These are phyloP conservation scores for Notodonta dromedarius DNA, from an alignment of 2,888 invertebrate genomes.

Conservation along the genomic window DNA sequence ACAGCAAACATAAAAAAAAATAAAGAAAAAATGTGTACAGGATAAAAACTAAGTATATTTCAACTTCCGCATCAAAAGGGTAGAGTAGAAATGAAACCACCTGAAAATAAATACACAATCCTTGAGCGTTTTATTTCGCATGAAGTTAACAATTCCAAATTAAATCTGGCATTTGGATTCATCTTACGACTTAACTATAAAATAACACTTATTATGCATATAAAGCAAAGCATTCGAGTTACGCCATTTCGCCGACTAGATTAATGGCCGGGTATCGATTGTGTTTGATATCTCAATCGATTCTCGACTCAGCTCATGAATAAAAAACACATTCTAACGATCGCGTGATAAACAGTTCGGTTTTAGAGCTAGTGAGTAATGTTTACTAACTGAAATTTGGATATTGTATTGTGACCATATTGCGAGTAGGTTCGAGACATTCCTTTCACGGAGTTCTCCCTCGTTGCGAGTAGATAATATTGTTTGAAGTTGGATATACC, in stretches of 20 bases:
- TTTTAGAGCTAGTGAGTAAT: constrained; percentile 35
- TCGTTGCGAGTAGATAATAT: too few species aligned
- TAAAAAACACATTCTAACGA: constrained; percentile 65
- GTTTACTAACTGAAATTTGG: constrained; percentile 20
- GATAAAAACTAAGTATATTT: too few species aligned
- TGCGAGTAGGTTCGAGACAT: neutral
- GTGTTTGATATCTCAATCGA: constrained; percentile 67
- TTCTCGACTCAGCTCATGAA: constrained; percentile 59
- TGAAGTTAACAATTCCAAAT: too few species aligned
- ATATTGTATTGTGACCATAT: neutral
- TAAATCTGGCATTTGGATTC: neutral
- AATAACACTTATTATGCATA: constrained; percentile 17
- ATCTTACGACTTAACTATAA: constrained; percentile 13
- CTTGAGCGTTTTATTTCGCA: too few species aligned
- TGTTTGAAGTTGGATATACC: too few species aligned
- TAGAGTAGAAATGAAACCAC: too few species aligned
- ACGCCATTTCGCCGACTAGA: constrained; percentile 19
- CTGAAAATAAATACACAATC: too few species aligned
- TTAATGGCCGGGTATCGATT: constrained; percentile 35
- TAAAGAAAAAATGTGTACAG: too few species aligned
- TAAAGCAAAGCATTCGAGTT: neutral
- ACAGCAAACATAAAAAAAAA: too few species aligned
- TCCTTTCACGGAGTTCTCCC: neutral
- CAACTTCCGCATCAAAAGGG: too few species aligned
- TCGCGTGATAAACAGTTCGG: constrained; percentile 50